Evolutionary conservation across 2,113 vertebrate genomes (phyloP), one percentile per base, ranked within the genome.

Genomic region (Tautogolabrus adspersus): DNA sequence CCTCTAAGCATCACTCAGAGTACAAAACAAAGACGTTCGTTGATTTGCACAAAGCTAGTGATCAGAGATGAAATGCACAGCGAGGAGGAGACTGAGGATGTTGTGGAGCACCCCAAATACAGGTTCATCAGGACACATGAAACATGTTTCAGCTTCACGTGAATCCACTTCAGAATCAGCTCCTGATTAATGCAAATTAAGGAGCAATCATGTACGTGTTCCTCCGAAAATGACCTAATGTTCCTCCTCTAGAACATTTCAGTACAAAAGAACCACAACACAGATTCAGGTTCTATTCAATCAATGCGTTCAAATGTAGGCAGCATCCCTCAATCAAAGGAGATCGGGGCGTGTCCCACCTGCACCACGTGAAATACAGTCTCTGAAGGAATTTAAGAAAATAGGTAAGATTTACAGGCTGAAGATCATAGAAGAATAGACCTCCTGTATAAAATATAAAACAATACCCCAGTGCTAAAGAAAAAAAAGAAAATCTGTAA

Each of bases 371-470:
- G 82, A 91, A 86, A 89, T 82, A 87, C 70, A 86, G 83, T 83
- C 85, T 86, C 71, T 77, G 74, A 82, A 84, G 83, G 75, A 86
- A 89, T 88, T 86, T 87, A 89, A 87, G 84, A 90, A 89, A 91
- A 89, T 88, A 89, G 76, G 84, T 71, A 44, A 82, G 83, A 88
- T 92, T 87, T 89, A 87, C 90, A 91, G 91, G 85, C 68, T 34
- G 72, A 85, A 84, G 68, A 87, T 91, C 83, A 89, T 89, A 90
- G 51, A 90, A 88, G 87, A 92, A 87, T 87, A 87, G 81, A 92
- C 87, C 89, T 89, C 75, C 82, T 88, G 82, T 87, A 89, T 78
- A 91, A 91, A 92, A 91, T 88, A 89, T 83, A 91, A 86, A 87
- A 91, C 72, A 85, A 90, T 71, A 90, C 49, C 68, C 84, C 88